Evolutionary conservation across 2,797 vertebrate genomes (phyloP), one percentile per base, ranked within the genome.

Genomic region (Tamandua tetradactyla): DNA sequence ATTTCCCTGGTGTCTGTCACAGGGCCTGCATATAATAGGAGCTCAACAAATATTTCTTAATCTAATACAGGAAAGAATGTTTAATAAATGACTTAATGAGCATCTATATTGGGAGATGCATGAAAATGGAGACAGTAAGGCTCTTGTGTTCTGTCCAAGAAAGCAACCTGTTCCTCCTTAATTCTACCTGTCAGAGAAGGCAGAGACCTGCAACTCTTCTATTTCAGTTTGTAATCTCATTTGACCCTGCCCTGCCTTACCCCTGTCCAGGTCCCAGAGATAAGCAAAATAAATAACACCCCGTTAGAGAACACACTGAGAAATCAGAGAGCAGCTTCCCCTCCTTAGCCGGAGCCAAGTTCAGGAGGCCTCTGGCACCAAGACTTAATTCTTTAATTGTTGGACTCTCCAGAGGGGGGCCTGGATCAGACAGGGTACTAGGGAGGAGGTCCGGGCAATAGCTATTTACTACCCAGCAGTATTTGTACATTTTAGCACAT

Each of bases 91-190:
- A 52, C 61, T 35, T 57, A 44, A 61, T 15, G 27, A 80, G 89
- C n/a, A 79, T 27, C 68, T 69, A 72, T 12, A 42, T 76, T 52
- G 75, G 25, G 25, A 42, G 22, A 55, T 15, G 82, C 37, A 69
- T 5, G 23, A 92, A 52, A 69, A 78, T 40, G 22, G 94, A 69
- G 66, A 93, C 12, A n/a, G 20, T 72, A 92, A 84, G 14, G 17
- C 27, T 91, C 64, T 72, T 40, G 22, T 79, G n/a, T 37, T n/a
- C 47, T 76, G 47, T 40, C 40, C 59, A 27, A 40, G 35, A 80
- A 95, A 81, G 93, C 40, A 69, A 85, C 59, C 44, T 71, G 44
- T 57, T 83, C 49, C 47, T 83, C 49, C 35, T 84, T 81, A 57
- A 66, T 72, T 6, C 66, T 32, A 62, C 79, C 52, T 82, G 42